phyloP scores from a whole-genome alignment of 2,888 invertebrate species.

The Aphidius colemani region DNA sequence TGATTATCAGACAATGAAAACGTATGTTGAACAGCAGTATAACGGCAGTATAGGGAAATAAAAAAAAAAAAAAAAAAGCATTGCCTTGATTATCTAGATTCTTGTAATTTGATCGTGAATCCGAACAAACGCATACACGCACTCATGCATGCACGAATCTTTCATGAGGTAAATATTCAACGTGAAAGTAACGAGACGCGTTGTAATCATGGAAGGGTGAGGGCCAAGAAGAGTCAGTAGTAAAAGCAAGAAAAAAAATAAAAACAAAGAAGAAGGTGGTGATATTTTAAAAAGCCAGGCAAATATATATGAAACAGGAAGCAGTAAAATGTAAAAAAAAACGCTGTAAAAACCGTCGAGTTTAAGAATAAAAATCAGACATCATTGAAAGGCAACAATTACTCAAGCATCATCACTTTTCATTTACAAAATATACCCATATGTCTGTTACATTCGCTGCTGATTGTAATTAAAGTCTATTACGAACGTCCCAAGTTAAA shows the following conservation, averaged over 20 bases:
- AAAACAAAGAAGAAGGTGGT: too few relatives aligned
- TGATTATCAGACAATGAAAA: conserved; percentile 6
- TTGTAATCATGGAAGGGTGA: conserved; percentile 19
- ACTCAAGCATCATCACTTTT: conserved; percentile 45
- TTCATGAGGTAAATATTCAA: conserved; percentile 26
- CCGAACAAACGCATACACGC: conserved; percentile 35
- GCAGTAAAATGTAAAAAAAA: not conserved
- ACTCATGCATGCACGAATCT: conserved; percentile 27
- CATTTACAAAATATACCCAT: conserved; percentile 34
- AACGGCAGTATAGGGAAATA: not conserved
- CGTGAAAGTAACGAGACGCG: conserved; percentile 34
- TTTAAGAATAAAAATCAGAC: not conserved
- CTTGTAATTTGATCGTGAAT: conserved; percentile 44
- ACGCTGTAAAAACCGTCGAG: not conserved
- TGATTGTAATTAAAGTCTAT: conserved; percentile 43
- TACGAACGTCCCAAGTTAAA: conserved; percentile 21
- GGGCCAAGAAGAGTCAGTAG: not conserved
- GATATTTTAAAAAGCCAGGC: too few relatives aligned
- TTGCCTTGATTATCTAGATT: conserved; percentile 42
- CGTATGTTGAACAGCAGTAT: not conserved
- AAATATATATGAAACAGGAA: not conserved
- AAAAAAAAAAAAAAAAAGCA: conserved; percentile 10
- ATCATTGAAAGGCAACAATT: conserved; percentile 41
- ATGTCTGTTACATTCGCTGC: conserved; percentile 39
- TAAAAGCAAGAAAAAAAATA: conserved; percentile 2